Evolutionary conservation across 2,888 invertebrate genomes (phyloP).

Genomic region (Acanthosoma haemorrhoidale): DNA sequence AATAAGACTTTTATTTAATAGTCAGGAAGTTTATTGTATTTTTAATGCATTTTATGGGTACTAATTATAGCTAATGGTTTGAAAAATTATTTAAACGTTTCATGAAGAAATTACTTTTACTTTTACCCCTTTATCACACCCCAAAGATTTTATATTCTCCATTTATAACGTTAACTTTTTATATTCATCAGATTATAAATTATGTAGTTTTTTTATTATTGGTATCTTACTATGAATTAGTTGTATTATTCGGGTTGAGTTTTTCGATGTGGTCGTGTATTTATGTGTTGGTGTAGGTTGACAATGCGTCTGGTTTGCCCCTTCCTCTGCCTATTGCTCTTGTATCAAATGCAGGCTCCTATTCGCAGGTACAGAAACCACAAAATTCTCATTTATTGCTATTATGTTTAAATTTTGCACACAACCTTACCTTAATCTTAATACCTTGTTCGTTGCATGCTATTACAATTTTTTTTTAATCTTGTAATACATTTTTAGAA

Average conservation of each 20-base stretch:
- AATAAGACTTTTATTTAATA: too few species aligned
- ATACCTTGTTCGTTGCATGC: conserved; percentile 4
- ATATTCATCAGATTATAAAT: too few species aligned
- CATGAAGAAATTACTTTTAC: too few species aligned
- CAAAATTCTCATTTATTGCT: not conserved
- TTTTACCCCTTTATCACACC: too few species aligned
- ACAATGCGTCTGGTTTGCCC: conserved; percentile 21
- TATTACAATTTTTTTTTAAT: not conserved
- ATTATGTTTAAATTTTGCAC: conserved; percentile 10
- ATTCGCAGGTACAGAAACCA: conserved; percentile 18
- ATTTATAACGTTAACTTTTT: too few species aligned
- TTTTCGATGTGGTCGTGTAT: conserved; percentile 21
- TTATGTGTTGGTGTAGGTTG: conserved; percentile 28
- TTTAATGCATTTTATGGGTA: too few species aligned
- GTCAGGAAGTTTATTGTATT: too few species aligned
- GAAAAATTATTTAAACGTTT: too few species aligned
- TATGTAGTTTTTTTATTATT: not conserved
- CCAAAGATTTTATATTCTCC: too few species aligned
- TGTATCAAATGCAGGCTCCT: conserved; percentile 20
- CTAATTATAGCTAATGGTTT: too few species aligned
- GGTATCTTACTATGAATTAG: not conserved
- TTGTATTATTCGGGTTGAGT: not conserved
- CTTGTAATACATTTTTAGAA: not conserved
- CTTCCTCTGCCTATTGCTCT: conserved; percentile 21
- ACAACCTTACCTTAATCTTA: not conserved